Evolutionary conservation across 2,113 vertebrate genomes (phyloP), one percentile per base, ranked within the genome.

Genomic region (Tauraco erythrolophus): DNA sequence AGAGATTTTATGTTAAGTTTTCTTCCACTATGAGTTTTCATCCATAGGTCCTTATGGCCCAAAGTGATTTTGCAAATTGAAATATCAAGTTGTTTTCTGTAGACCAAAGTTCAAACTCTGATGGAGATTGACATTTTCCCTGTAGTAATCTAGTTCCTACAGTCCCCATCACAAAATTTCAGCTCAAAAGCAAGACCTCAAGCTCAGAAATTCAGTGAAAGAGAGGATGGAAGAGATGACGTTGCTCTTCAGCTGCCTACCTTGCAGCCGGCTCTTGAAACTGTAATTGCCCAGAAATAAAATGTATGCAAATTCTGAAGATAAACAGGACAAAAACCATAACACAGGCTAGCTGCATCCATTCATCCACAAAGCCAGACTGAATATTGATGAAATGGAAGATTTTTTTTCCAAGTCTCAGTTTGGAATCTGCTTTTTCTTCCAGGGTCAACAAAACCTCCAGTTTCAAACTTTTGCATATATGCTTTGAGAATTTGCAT

Each of bases 371-470:
- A 89, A 78, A 88, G 14, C 10, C 91, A 94, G n/a, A 89, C 46
- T 13, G 94, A 89, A 78, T 56, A 89, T 2, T 43, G 53, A 84
- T 64, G 75, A 68, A 88, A 80, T 0, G 0, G 31, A 48, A 82
- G 18, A 9, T 28, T 45, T 50, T n/a, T 50, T 88, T 33, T 27
- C 76, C 48, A 31, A 92, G 33, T 9, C 37, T 9, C 45, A 21
- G 57, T 81, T 69, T 87, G 53, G 65, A 94, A 87, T 82, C 43
- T 75, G 19, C 15, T 45, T 85, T 92, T 88, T 75, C 39, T 90
- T 87, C 76, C 64, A 96, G 72, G 56, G 12, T 92, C 92, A 95
- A 75, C 76, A 95, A 82, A 93, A 81, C 39, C 19, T 91, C n/a
- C 3, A 1, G 30, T 77, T 93, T 88, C 81, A 86, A 84, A 69